Base-by-base conservation (phyloP, 1,140 invertebrate species). In the Uloborus diversus region DNA sequence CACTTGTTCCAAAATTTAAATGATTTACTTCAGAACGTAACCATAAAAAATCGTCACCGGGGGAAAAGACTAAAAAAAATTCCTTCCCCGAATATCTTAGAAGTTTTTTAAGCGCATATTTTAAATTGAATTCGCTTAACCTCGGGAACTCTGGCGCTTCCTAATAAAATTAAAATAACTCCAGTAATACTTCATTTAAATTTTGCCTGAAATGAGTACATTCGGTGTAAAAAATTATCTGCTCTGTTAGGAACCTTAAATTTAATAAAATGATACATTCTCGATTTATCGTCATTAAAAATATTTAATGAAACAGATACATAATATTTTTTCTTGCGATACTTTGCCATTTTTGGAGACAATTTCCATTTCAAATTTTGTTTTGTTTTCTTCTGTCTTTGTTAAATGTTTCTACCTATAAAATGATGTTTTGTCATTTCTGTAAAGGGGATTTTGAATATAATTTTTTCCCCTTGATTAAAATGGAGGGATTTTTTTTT, bases 101-200 rank as follows among this genome's bases (percentile, higher is more conserved):
- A 14, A 30, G 33, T 51, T 28, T 13, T 23, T n/a, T n/a, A 69
- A 33, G 14, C n/a, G 66, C 53, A 69, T 69, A 69, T 69, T 69
- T 66, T 69, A 69, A 69, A 51, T 56, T 33, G 42, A 33, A 56
- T 57, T 32, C 23, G 30, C 28, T 51, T 32, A 56, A 32, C 20
- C 49, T 17, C 9, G 20, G 13, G 42, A 68, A 68, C 23, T 20
- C 30, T 25, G 33, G 25, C 20, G 23, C 37, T 42, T 42, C 9
- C 20, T 69, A 69, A 69, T 69, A 32, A 35, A 35, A 56, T 69
- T 69, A 69, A 20, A 20, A 56, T 69, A 69, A 69, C 56, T 49
- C 5, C 23, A 69, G 33, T 33, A 27, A 23, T 33, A 7, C 9
- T 30, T 0, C 11, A 9, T 25, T 49, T 69, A 49, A 32, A 69